Base-by-base conservation (phyloP, 2,888 invertebrate genomes). In the Heliconius ismenius region DNA sequence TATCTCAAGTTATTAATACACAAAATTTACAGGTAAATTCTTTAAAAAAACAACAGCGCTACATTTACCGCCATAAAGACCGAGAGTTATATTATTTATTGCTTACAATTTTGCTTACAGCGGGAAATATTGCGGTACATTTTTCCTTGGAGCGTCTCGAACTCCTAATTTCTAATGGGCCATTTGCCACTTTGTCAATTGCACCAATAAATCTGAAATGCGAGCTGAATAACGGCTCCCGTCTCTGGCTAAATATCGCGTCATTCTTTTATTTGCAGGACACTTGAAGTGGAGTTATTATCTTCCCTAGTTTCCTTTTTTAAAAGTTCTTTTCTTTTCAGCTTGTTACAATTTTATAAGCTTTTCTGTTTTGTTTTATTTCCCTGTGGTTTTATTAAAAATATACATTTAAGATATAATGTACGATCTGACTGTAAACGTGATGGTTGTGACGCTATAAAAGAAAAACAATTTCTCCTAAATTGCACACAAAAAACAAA, bases 141-240 rank as follows among this genome's bases (percentile, higher is more conserved):
- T 93, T 92, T 91, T 92, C 91, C 87, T 85, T 86, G 81, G 87
- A 85, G 83, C 85, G 87, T 86, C 87, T 84, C 32, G 86, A 84
- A 88, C 91, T 92, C 89, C 91, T 94, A 93, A 94, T 94, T 94
- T 94, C 93, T 94, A 94, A 94, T 94, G 93, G 93, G 82, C 93
- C 92, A 94, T 94, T 94, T 93, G 91, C 94, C 94, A 94, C 93
- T 94, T 94, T 94, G 94, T 94, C 94, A 93, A 94, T 94, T 93
- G 94, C 93, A 83, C 85, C 92, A 90, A 94, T 94, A 94, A 94
- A 94, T 94, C 93, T 91, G 90, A 82, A 85, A 88, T 87, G 86
- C 84, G 84, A 83, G 81, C 85, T 92, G 92, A 93, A 87, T 92
- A 91, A 93, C 89, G 84, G 86, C 86, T 84, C 65, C 85, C 86